Base-by-base conservation (phyloP, 2,797 vertebrate species). In the Cynopterus sphinx region DNA sequence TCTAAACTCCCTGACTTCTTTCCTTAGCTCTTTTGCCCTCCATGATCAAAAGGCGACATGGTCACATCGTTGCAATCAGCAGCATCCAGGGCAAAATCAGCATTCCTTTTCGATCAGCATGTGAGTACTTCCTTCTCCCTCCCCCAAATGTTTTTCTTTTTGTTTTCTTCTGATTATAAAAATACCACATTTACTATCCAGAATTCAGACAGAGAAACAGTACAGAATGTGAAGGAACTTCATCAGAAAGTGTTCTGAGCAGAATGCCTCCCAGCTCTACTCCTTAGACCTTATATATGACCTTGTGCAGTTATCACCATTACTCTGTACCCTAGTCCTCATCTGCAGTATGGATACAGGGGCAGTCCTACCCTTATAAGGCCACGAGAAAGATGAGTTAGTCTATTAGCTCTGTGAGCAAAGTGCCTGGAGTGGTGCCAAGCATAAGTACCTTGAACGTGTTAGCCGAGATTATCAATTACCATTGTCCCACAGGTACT, bases 1-100 rank as follows among this genome's bases (percentile, higher is more conserved):
- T 19, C 67, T 97, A 55, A 94, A 84, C 39, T 86, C 77, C 94
- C 87, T 92, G 28, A 49, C 79, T 36, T 96, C 63, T 92, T 13
- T 84, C 85, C 57, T 26, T 97, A 99, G 99, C 99, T 12, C 98
- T 99, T 95, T 98, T 99, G 70, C 99, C 99, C 49, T 99, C 99
- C 78, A 99, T 99, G 99, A 98, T 99, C 93, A 97, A 98, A 65
- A 98, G 99, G 90, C 98, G 97, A 90, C 98, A 98, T 46, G 99
- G 99, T 65, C 99, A 99, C 95, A 97, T 99, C 3, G 99, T 99
- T 0, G 98, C 98, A 68, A 99, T 99, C 96, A 99, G 99, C 98
- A 99, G 99, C 3, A 89, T 99, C 95, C 99, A 99, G 98, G 99
- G 99, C 86, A 99, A 99, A 98, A 99, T 99, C 67, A 98, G 99